Percentiles rank a stretch among this genome's conserved stretches.
Conservation (phyloP, 2,797 vertebrate species). For the Danio kyathit region DNA sequence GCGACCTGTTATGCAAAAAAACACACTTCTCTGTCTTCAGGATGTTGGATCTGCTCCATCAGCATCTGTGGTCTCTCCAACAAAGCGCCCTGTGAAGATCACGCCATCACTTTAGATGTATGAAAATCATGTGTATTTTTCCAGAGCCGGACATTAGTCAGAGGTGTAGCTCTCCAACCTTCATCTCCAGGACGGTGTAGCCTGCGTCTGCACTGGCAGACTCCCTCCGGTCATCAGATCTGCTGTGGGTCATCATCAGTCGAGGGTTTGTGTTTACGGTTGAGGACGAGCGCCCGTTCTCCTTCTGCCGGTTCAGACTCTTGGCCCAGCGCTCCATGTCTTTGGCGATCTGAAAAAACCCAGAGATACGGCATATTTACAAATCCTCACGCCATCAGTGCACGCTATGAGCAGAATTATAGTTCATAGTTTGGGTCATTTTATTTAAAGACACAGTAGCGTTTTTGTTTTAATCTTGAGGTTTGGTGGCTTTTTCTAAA, state of each 20-base stretch:
- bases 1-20: too few species aligned
- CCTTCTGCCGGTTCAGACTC: conserved; percentile 91
- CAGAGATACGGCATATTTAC: too few species aligned
- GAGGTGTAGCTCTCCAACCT: conserved; percentile 72
- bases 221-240: conserved; percentile 84
- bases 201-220: conserved; percentile 91
- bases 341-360: conserved; percentile 85
- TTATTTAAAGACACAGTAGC: too few species aligned
- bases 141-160: too few species aligned
- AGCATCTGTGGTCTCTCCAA: conserved; percentile 86
- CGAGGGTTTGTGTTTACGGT: conserved; percentile 59
- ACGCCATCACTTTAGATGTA: not conserved
- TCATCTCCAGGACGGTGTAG: conserved; percentile 92
- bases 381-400: too few species aligned
- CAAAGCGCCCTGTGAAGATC: conserved; percentile 80
- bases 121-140: too few species aligned
- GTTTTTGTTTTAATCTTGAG: too few species aligned
- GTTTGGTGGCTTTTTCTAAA: too few species aligned
- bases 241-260: conserved; percentile 68
- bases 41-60: conserved; percentile 85
- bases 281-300: conserved; percentile 87
- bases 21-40: conserved; percentile 80
- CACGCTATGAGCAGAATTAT: too few species aligned
- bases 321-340: conserved; percentile 96
- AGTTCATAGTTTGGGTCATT: too few species aligned